A percentile compares a stretch with the other conserved stretches of the same genome.
Evolutionary conservation across 1,140 invertebrate genomes (phyloP).

Genomic region (Pogonomyrmex californicus): DNA sequence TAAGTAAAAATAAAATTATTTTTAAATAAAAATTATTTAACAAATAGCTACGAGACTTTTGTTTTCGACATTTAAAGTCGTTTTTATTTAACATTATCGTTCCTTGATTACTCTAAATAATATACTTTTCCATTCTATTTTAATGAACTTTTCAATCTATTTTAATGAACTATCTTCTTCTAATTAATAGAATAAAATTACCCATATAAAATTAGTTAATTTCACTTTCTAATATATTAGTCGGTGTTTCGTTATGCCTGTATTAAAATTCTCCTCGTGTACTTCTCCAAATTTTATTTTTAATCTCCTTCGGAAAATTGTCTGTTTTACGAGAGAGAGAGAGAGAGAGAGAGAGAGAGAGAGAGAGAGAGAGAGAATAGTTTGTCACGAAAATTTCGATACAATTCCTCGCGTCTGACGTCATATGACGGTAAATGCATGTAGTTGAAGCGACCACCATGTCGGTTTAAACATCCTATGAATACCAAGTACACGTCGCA

Average conservation of each 20-base stretch:
- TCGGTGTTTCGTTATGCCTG: background rate
- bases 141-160: no score
- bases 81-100: background rate
- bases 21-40: constrained; percentile 7
- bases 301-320: background rate
- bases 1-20: no score
- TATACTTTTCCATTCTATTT: no score
- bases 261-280: background rate
- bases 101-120: background rate
- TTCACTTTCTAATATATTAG: background rate
- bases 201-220: background rate
- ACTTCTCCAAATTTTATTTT: background rate
- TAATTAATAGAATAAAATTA: background rate
- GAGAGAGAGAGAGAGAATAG: no score
- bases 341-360: no score
- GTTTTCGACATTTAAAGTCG: background rate
- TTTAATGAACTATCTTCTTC: background rate
- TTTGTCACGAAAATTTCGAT: constrained; percentile 22
- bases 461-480: no score
- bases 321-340: background rate
- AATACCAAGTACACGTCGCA: background rate
- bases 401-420: background rate
- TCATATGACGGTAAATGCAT: background rate
- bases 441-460: background rate
- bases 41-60: background rate